A percentile compares a stretch with the other conserved stretches of the same genome.
These are phyloP conservation scores for Criorhina ranunculi DNA, from an alignment of 2,888 invertebrate species.

Conservation along the genomic window DNA sequence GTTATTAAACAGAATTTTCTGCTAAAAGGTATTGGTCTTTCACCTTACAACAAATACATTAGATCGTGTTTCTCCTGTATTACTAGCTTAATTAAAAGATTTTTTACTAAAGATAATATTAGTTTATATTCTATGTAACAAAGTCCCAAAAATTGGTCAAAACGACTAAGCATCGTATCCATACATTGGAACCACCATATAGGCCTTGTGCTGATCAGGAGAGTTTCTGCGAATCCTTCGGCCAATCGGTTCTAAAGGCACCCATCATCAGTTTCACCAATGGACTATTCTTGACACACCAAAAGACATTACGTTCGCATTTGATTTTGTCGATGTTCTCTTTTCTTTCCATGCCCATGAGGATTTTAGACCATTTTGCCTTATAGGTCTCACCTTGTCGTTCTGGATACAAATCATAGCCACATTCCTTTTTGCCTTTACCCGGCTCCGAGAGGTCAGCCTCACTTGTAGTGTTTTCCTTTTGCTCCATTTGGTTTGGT, in stretches of 20 bases:
- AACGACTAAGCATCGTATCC: slow-evolving; percentile 88
- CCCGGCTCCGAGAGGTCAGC: slow-evolving; percentile 18
- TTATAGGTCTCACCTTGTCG: slow-evolving; percentile 87
- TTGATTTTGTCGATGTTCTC: slow-evolving; percentile 89
- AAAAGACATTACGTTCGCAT: slow-evolving; percentile 92
- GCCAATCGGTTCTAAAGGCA: slow-evolving; percentile 95
- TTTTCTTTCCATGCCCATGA: slow-evolving; percentile 88
- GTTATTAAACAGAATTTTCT: too few relatives aligned
- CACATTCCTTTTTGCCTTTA: slow-evolving; percentile 85
- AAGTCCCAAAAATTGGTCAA: background rate
- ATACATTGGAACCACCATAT: slow-evolving; percentile 90
- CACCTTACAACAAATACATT: too few relatives aligned
- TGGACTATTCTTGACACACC: slow-evolving; percentile 91
- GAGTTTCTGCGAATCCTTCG: slow-evolving; percentile 91
- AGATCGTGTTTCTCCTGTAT: too few relatives aligned
- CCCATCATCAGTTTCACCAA: slow-evolving; percentile 93
- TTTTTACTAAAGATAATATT: background rate
- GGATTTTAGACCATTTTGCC: slow-evolving; percentile 85
- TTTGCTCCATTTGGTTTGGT: slow-evolving; percentile 6
- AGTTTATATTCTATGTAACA: background rate
- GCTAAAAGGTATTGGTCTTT: too few relatives aligned
- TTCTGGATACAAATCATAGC: slow-evolving; percentile 93
- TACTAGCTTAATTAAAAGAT: too few relatives aligned
- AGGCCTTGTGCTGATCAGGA: slow-evolving; percentile 90
- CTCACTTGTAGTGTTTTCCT: background rate